Conservation (phyloP, 2,888 invertebrate species). For the Chelonus formosanus region DNA sequence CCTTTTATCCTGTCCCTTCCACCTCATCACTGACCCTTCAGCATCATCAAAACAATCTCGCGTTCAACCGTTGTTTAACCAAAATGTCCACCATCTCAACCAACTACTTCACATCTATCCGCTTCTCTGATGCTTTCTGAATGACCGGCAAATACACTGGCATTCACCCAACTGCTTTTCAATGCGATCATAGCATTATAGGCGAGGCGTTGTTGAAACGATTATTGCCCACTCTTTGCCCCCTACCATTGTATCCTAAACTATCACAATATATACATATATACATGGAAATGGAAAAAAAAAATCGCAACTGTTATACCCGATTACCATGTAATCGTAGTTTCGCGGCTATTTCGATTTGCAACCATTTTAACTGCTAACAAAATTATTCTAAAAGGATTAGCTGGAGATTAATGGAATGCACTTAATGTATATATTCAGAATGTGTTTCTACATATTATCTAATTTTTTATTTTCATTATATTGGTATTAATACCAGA, state of each 20-base stretch:
- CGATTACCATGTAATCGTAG: conserved; percentile 60
- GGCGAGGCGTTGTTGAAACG: conserved; percentile 62
- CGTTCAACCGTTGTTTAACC: conserved; percentile 36
- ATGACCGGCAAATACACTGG: conserved; percentile 40
- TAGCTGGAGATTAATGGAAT: conserved; percentile 51
- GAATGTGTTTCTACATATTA: background rate
- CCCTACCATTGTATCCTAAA: conserved; percentile 7
- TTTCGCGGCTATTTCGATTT: conserved; percentile 59
- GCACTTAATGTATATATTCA: background rate
- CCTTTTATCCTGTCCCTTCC: conserved; percentile 4
- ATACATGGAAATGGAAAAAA: conserved; percentile 10
- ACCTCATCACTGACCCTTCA: background rate
- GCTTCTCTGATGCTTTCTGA: conserved; percentile 32
- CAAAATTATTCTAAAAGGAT: conserved; percentile 63
- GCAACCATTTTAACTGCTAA: conserved; percentile 49
- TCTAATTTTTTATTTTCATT: background rate
- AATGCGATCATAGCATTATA: conserved; percentile 62
- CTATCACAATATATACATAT: conserved; percentile 1
- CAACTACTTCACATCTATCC: conserved; percentile 38
- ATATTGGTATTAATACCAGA: too few species aligned
- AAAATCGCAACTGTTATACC: conserved; percentile 47
- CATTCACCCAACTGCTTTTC: conserved; percentile 57
- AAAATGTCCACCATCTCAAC: conserved; percentile 52
- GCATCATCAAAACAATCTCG: conserved; percentile 28
- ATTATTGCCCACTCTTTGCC: conserved; percentile 51